Evolutionary conservation across 2,113 vertebrate genomes (phyloP), one percentile per base, ranked within the genome.

Genomic region (Xerus inauris): DNA sequence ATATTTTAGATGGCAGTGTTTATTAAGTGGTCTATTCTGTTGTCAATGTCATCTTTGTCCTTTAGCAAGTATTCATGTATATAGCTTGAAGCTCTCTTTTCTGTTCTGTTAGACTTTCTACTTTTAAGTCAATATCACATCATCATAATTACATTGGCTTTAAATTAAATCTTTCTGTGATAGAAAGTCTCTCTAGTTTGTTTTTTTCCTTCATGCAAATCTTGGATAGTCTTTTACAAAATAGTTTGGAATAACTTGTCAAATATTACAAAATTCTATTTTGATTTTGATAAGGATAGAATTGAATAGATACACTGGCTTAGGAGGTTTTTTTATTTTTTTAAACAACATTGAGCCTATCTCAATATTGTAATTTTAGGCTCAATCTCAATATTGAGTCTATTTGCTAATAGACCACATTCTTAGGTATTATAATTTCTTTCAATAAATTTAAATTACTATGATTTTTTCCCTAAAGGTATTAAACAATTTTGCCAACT

Each of bases 251-350:
- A n/a, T 51, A 59, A 16, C 17, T 89, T 79, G 4, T 72, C 12
- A 32, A 59, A 22, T 80, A 73, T 62, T 24, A 45, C 45, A 84
- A 81, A 67, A 72, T 81, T 87, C 51, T 82, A 28, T 62, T 81
- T 42, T 76, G 81, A 77, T 87, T 87, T 62, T 82, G 69, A 24
- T 83, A 93, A 89, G 54, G 81, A 71, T 72, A 95, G 59, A 82
- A 54, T 32, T 51, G 64, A 40, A 45, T 76, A 26, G 49, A 69
- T 49, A 11, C 49, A 69, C 24, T 40, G 14, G 11, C 69, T 71
- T 62, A 40, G 47, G n/a, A 69, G 81, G 8, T 4, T 82, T 20
- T 38, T 40, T 72, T 75, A 54, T 8, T n/a, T 64, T 51, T 83
- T 26, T 54, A 13, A 49, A 19, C 10, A 81, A 64, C 51, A 26